Conservation (phyloP, 2,113 vertebrate species). For the Canis aureus region DNA sequence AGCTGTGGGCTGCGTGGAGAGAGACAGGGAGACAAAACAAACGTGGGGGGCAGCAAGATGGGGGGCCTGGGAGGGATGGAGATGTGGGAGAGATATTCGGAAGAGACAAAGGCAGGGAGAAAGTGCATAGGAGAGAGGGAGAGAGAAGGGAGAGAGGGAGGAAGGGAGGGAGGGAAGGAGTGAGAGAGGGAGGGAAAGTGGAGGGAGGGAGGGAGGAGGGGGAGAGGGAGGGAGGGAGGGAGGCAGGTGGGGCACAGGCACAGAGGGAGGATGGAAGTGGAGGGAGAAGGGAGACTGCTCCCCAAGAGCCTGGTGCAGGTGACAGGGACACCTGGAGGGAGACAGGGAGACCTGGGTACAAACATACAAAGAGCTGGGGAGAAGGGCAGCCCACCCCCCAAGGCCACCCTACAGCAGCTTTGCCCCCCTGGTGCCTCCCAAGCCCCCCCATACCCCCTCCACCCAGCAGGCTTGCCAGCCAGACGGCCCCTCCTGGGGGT, state of each 20-base stretch:
- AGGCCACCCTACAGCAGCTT: not conserved
- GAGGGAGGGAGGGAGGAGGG: not conserved
- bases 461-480: not conserved
- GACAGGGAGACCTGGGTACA: not conserved
- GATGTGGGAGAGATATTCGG: not conserved
- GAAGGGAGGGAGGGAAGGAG: not conserved
- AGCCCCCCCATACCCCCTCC: not conserved
- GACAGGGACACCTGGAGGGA: no score
- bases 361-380: not conserved
- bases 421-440: not conserved
- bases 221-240: fast-evolving
- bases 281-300: not conserved
- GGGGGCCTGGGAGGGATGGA: not conserved
- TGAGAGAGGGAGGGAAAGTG: fast-evolving
- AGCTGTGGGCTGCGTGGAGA: not conserved
- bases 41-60: no score
- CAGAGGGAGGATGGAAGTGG: not conserved
- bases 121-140: fast-evolving
- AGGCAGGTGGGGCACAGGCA: not conserved
- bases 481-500: conserved; percentile 38
- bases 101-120: not conserved
- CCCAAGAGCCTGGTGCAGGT: not conserved
- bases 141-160: not conserved
- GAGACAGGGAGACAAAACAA: not conserved
- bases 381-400: not conserved